Evolutionary conservation across 2,113 vertebrate species (phyloP), one percentile per base, ranked within the genome.

Genomic region (Rhabdomys dilectus): DNA sequence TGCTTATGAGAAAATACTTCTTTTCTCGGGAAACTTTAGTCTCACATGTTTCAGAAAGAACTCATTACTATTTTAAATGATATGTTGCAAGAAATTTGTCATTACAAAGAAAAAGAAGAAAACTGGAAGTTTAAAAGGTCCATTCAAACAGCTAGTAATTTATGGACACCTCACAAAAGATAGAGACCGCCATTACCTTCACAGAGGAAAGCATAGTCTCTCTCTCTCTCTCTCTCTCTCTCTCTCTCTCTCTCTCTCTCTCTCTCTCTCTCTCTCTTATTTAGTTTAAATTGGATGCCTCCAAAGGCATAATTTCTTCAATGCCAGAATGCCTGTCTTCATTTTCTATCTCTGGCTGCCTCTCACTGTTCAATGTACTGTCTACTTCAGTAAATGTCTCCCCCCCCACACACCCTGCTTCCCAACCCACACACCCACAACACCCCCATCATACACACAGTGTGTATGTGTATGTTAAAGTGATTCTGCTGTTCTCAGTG

Each of bases 21-120:
- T 91, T 96, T 95, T 85, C 58, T 93, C 42, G 87, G 26, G 36
- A 17, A 88, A 92, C 34, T 45, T 19, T 2, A n/a, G 15, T 85
- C 17, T 85, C 66, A 29, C 81, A 39, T 39, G 34, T 24, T 75
- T 95, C 62, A 70, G 53, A 80, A 95, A 68, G 29, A 86, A 15
- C 5, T n/a, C 60, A 62, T 84, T 16, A n/a, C 11, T 42, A 34
- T 91, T 34, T 42, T 34, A 45, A 45, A 88, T 87, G 34, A 72
- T 19, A 31, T 16, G n/a, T 76, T 86, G 11, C 9, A 64, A 75
- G 26, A 39, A 42, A 95, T 88, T 91, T 88, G n/a, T 62, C 17
- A 77, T 94, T 88, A 60, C 16, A 68, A 91, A 89, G 91, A 90
- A 91, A 91, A 92, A 53, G 13, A 89, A 97, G 42, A 42, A 24